A percentile compares a stretch with the other conserved stretches of the same genome.
Conservation (phyloP, 2,797 vertebrate species). For the Acanthurus tractus region DNA sequence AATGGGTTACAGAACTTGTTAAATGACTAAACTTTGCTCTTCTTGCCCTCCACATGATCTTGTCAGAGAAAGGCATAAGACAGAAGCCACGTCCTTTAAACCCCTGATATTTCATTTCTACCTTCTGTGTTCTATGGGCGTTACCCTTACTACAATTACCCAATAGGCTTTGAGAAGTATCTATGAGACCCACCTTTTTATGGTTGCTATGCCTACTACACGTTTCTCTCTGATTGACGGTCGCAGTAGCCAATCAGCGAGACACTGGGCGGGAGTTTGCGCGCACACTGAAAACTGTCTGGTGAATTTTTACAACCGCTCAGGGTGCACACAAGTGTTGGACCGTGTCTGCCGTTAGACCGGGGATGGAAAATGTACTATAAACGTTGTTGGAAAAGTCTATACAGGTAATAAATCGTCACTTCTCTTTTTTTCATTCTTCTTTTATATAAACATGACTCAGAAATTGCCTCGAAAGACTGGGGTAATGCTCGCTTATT, state of each 20-base stretch:
- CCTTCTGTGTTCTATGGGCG: constrained; percentile 39
- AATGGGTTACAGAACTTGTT: neutral
- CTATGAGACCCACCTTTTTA: constrained; percentile 57
- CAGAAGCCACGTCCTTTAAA: constrained; percentile 2
- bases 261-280: constrained; percentile 59
- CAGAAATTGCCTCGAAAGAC: constrained; percentile 22
- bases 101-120: neutral
- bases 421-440: neutral
- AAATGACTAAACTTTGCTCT: neutral
- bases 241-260: constrained; percentile 64
- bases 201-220: constrained; percentile 85
- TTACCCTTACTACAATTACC: constrained; percentile 6
- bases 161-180: constrained; percentile 56
- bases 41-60: neutral
- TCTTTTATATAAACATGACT: neutral
- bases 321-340: constrained; percentile 38
- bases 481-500: constrained; percentile 37
- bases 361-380: constrained; percentile 68
- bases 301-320: constrained; percentile 71
- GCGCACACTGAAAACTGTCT: constrained; percentile 67
- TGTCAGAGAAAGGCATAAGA: neutral
- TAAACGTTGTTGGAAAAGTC: constrained; percentile 56
- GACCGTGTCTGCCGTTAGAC: constrained; percentile 11
- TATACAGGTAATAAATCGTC: constrained; percentile 72
- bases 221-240: constrained; percentile 59